Conservation (phyloP, 2,888 invertebrate species). For the Taenaris catops region DNA sequence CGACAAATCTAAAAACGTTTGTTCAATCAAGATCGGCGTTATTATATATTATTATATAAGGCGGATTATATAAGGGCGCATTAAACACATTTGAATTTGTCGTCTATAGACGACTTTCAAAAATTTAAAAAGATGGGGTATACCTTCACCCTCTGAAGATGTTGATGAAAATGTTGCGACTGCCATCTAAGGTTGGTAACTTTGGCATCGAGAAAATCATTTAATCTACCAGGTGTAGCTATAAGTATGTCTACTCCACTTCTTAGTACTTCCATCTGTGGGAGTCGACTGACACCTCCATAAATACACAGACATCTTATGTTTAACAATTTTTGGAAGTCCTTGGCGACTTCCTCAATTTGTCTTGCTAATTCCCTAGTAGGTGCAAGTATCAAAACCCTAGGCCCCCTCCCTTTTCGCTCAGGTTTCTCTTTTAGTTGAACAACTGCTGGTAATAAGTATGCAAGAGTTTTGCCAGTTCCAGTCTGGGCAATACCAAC, state of each 20-base stretch:
- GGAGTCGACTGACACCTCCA: constrained; percentile 89
- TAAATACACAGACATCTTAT: constrained; percentile 91
- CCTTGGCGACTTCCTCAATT: constrained; percentile 88
- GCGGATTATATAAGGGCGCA: too few species aligned
- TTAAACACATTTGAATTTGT: too few species aligned
- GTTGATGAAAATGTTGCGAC: too few species aligned
- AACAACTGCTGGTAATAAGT: constrained; percentile 89
- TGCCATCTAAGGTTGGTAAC: constrained; percentile 85
- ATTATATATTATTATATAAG: too few species aligned
- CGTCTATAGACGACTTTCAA: too few species aligned
- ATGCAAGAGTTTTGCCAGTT: constrained; percentile 88
- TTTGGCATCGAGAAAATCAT: constrained; percentile 88
- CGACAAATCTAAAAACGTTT: too few species aligned
- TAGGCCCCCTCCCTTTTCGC: constrained; percentile 88
- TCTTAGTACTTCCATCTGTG: constrained; percentile 81
- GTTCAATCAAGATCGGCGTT: too few species aligned
- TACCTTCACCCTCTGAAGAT: too few species aligned
- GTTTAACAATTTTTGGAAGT: constrained; percentile 85
- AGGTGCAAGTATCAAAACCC: constrained; percentile 88
- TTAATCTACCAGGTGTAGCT: constrained; percentile 92
- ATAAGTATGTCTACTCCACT: constrained; percentile 91
- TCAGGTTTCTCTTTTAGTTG: constrained; percentile 89
- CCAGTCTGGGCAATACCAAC: constrained; percentile 93
- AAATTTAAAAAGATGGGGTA: too few species aligned
- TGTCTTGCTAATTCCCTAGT: constrained; percentile 89